Base-by-base conservation (phyloP, 2,113 vertebrate species). In the Meriones unguiculatus region DNA sequence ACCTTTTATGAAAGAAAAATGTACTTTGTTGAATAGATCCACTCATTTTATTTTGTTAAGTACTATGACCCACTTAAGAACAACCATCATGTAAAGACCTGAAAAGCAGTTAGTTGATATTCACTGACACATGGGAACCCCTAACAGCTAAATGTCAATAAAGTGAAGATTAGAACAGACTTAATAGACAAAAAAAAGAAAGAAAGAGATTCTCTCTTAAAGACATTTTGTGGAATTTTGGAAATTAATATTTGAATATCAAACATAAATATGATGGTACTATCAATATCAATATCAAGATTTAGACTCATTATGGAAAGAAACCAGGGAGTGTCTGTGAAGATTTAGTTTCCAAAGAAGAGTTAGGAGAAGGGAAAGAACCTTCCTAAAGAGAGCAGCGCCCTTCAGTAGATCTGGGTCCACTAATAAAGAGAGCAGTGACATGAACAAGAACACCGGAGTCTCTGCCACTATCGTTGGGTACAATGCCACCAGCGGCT, bases 41-140 rank as follows among this genome's bases (percentile, higher is more conserved):
- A 81, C 35, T 91, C 22, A 25, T 91, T 96, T 69, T 95, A 57
- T 73, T 96, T 91, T 86, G 13, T 20, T 89, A 5, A 77, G 14
- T 12, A 4, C 2, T 5, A 86, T 87, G 5, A 95, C 10, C 1
- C 41, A 13, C 2, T n/a, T 91, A 15, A 67, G 7, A 65, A 70
- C 1, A 75, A 1, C 3, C 2, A 46, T 82, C 41, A 30, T 24
- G 2, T 15, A 90, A 93, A 87, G 9, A 84, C 8, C 5, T 52
- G 11, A 84, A 85, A 41, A 24, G 22, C 13, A 7, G 6, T 89
- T 62, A 14, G 69, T n/a, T 88, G 54, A 59, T 38, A 76, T 75
- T 92, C 54, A 18, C 18, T 30, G 12, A 24, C 25, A 89, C 20
- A 30, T 76, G 35, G 85, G 12, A 65, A 5, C 4, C n/a, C 32